These are phyloP conservation scores for Nymphalis urticae DNA, from an alignment of 2,888 invertebrate genomes.

Conservation along the genomic window DNA sequence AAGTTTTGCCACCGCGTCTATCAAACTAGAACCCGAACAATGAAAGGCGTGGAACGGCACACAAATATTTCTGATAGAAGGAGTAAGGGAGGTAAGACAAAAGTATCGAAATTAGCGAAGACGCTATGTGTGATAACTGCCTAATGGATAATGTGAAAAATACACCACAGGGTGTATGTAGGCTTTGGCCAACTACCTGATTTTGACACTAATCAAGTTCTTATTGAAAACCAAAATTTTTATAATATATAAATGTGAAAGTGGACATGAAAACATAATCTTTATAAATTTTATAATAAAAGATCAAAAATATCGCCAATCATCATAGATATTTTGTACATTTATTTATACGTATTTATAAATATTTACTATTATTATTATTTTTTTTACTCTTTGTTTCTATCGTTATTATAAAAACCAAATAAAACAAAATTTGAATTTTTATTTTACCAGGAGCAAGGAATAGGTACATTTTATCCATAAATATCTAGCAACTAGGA, in stretches of 20 bases:
- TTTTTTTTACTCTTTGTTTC: too few species aligned
- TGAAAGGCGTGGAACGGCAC: conserved; percentile 33
- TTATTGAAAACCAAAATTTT: too few species aligned
- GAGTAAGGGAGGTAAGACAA: background rate
- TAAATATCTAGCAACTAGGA: conserved; percentile 42
- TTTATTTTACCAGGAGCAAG: conserved; percentile 10
- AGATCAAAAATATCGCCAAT: too few species aligned
- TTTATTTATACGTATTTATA: too few species aligned
- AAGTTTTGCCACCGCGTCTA: conserved; percentile 71
- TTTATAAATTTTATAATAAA: too few species aligned
- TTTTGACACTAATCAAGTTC: too few species aligned
- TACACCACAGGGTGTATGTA: background rate
- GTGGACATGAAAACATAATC: too few species aligned
- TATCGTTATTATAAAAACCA: too few species aligned
- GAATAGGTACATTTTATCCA: conserved; percentile 1
- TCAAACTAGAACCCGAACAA: conserved; percentile 61
- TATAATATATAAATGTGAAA: too few species aligned
- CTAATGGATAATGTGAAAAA: background rate
- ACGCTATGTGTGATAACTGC: background rate
- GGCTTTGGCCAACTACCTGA: too few species aligned
- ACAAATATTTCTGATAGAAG: conserved; percentile 19
- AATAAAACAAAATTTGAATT: background rate
- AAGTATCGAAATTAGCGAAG: conserved; percentile 1
- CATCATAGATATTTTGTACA: too few species aligned
- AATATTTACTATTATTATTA: too few species aligned